Percentiles rank a stretch among this genome's conserved stretches.
These are phyloP conservation scores for Paedocypris sp. DNA, from an alignment of 2,113 vertebrate genomes.

Conservation along the genomic window DNA sequence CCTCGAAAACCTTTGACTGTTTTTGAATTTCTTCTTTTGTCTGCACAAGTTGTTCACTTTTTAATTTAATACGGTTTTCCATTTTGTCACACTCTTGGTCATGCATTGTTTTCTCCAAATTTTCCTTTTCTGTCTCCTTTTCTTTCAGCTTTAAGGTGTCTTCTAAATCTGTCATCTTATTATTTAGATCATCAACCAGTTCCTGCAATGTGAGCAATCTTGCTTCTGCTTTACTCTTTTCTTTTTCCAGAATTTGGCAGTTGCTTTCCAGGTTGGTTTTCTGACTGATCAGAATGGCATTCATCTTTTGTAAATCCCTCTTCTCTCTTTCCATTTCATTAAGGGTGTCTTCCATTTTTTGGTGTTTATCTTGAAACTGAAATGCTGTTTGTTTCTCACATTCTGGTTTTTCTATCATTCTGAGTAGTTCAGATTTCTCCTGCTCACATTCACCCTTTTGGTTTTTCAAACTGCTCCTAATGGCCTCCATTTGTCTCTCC, in stretches of 20 bases:
- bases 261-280: conserved; percentile 21
- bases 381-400: background rate
- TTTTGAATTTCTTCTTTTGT: conserved; percentile 7
- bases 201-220: conserved; percentile 2
- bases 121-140: background rate
- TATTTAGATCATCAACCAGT: background rate
- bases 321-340: conserved; percentile 1
- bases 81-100: background rate
- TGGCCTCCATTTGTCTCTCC: background rate
- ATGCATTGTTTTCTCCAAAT: background rate
- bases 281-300: conserved; percentile 15
- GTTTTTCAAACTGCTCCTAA: background rate
- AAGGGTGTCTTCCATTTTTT: conserved; percentile 1
- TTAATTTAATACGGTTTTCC: background rate
- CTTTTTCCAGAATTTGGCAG: conserved; percentile 10
- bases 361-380: background rate
- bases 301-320: background rate
- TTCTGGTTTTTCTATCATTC: background rate
- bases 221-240: background rate
- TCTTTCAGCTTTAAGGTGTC: background rate
- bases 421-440: background rate
- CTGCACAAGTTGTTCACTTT: background rate
- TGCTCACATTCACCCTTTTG: background rate
- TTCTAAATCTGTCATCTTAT: background rate
- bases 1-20: background rate